These are phyloP conservation scores for Menidia menidia DNA, from an alignment of 2,797 vertebrate species.

Conservation along the genomic window DNA sequence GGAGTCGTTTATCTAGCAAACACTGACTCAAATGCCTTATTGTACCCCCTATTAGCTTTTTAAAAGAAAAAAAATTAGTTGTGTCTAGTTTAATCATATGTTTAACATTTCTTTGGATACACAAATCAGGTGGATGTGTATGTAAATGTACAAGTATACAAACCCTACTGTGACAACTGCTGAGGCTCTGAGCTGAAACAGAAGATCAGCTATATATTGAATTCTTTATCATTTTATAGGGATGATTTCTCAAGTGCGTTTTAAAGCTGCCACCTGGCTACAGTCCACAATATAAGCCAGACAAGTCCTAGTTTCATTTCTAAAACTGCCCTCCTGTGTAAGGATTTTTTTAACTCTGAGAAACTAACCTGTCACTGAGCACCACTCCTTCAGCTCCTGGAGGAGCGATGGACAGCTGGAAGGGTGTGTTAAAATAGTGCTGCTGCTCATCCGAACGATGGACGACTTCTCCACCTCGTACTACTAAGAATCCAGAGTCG, in stretches of 20 bases:
- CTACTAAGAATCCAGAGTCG: constrained; percentile 96
- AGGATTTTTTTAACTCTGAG: background rate
- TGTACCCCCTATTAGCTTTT: background rate
- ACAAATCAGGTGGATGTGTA: background rate
- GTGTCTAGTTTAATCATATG: background rate
- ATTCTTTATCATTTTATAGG: background rate
- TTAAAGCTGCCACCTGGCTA: background rate
- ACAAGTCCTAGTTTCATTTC: background rate
- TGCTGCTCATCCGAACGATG: constrained; percentile 96
- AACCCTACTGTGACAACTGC: background rate
- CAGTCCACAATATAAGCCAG: background rate
- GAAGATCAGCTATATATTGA: too few relatives aligned
- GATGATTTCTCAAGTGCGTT: background rate
- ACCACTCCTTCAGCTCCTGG: constrained; percentile 96
- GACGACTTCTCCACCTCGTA: constrained; percentile 95
- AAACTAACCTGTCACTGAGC: constrained; percentile 93
- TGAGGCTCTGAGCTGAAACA: background rate
- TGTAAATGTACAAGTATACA: background rate
- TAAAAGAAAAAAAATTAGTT: background rate
- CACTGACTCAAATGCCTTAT: background rate
- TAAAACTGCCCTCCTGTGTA: background rate
- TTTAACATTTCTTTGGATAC: background rate
- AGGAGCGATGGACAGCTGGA: constrained; percentile 96
- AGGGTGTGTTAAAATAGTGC: constrained; percentile 95
- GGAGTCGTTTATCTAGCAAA: constrained; percentile 29